phyloP scores from a whole-genome alignment of 2,888 invertebrate genomes.

The Agonum fuliginosum region DNA sequence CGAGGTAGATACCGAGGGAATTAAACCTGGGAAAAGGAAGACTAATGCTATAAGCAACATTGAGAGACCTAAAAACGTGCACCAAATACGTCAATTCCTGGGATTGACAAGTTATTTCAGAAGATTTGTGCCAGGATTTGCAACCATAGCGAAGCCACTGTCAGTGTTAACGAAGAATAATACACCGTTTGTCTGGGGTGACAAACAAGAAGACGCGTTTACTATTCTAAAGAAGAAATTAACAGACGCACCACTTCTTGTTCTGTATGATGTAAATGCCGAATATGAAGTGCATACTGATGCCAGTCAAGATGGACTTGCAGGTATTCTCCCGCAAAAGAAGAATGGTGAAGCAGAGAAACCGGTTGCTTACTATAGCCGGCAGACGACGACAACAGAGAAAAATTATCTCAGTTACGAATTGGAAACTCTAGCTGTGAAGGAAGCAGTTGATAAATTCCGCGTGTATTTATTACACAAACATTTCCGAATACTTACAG shows the following conservation, averaged over 20 bases:
- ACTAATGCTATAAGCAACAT: background rate
- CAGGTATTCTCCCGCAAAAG: background rate
- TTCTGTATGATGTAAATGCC: background rate
- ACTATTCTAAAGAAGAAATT: background rate
- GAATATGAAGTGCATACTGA: constrained; percentile 23
- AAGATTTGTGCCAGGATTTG: background rate
- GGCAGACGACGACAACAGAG: background rate
- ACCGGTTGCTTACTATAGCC: constrained; percentile 3
- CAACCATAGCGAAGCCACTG: background rate
- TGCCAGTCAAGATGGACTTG: background rate
- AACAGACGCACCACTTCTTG: background rate
- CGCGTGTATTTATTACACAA: background rate
- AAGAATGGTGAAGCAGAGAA: background rate
- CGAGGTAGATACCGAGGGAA: background rate
- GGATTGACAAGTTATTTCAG: background rate
- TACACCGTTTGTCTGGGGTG: background rate
- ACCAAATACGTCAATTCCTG: background rate
- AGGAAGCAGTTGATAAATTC: background rate
- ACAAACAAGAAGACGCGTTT: background rate
- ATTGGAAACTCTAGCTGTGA: background rate
- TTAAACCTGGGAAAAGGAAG: background rate
- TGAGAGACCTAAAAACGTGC: background rate
- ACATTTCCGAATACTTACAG: constrained; percentile 1
- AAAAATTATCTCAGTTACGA: background rate
- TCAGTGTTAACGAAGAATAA: background rate